Percentiles rank a stretch among this genome's conserved stretches.
phyloP scores from a whole-genome alignment of 2,113 vertebrate species.

The Vidua macroura region DNA sequence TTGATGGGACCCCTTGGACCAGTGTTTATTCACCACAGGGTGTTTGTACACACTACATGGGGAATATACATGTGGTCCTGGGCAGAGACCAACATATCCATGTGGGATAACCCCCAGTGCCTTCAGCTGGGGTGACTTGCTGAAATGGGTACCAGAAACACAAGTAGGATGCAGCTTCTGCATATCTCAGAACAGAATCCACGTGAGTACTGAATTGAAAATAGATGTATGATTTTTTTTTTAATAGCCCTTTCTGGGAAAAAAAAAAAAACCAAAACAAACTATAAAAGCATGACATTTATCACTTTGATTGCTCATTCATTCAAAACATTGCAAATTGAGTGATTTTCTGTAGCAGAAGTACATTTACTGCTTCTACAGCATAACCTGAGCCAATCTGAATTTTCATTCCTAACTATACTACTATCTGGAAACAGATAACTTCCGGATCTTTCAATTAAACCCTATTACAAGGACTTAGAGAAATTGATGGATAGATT shows the following conservation, averaged over 20 bases:
- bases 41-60: background rate
- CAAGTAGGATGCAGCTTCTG: background rate
- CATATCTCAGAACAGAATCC: background rate
- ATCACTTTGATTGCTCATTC: background rate
- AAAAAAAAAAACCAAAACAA: background rate
- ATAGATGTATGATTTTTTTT: background rate
- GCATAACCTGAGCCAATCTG: background rate
- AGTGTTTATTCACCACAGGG: background rate
- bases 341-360: background rate
- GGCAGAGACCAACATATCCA: background rate
- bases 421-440: background rate
- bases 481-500: background rate
- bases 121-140: background rate
- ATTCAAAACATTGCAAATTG: background rate
- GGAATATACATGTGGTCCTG: background rate
- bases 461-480: background rate
- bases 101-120: background rate
- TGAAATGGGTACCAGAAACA: background rate
- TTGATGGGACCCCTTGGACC: background rate
- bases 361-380: background rate
- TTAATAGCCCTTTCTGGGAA: background rate
- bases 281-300: background rate
- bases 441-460: background rate
- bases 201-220: background rate
- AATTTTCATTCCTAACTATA: background rate